Percentiles rank a stretch among this genome's conserved stretches.
phyloP scores from a whole-genome alignment of 2,113 vertebrate genomes.

The Pygoscelis antarcticus region DNA sequence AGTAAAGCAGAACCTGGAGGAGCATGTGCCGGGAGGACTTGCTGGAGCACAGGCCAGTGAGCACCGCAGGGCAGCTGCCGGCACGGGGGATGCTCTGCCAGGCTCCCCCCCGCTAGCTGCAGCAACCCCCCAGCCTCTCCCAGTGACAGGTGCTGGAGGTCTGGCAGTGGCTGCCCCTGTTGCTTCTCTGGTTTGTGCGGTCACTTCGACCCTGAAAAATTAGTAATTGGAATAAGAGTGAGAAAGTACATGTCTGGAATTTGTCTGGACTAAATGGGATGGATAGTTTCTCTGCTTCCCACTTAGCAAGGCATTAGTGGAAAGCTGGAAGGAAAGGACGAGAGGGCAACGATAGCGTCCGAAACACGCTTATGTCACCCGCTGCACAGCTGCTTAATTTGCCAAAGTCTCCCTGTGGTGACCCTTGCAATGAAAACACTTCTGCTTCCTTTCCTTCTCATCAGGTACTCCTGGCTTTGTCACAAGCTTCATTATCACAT shows the following conservation, averaged over 20 bases:
- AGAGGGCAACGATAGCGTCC: neutral
- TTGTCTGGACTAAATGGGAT: neutral
- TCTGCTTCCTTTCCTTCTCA: neutral
- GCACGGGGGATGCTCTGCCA: neutral
- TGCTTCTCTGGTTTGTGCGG: neutral
- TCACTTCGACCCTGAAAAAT: neutral
- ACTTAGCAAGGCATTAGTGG: neutral
- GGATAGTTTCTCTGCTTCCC: neutral
- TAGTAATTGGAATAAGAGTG: neutral
- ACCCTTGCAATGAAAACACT: neutral
- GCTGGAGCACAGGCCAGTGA: fast-evolving
- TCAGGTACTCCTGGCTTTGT: neutral
- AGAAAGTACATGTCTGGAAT: neutral
- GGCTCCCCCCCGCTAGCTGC: fast-evolving
- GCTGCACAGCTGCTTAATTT: neutral
- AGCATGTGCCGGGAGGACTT: fast-evolving
- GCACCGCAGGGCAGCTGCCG: fast-evolving
- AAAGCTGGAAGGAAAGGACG: neutral
- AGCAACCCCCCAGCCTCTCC: neutral
- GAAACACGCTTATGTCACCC: neutral
- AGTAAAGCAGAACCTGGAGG: neutral
- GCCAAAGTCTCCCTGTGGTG: neutral
- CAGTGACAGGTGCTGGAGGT: neutral
- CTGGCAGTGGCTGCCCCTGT: fast-evolving
- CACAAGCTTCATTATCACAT: neutral